Evolutionary conservation across 2,797 vertebrate species (phyloP).

Genomic region (Valencia hispanica): DNA sequence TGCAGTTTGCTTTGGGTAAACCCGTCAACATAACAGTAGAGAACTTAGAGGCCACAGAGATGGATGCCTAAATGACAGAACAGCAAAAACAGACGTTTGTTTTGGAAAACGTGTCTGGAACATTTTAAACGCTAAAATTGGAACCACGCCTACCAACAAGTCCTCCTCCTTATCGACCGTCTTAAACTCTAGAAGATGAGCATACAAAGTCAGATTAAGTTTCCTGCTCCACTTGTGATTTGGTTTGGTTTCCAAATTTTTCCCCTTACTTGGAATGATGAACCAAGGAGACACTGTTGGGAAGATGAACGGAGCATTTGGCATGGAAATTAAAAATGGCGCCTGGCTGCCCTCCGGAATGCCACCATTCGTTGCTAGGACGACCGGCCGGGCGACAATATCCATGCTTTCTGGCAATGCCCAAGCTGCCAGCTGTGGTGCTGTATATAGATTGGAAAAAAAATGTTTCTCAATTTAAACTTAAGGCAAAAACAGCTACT

Average conservation of each 20-base stretch:
- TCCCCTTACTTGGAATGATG: constrained; percentile 53
- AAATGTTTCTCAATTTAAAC: not conserved
- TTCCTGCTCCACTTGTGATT: not conserved
- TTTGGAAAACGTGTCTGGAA: not conserved
- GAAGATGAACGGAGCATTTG: constrained; percentile 40
- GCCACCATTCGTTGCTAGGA: accelerated
- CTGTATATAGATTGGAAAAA: constrained; percentile 14
- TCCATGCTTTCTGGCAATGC: constrained; percentile 9
- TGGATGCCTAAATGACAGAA: constrained; percentile 21
- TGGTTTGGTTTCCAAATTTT: no score
- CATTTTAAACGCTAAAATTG: not conserved
- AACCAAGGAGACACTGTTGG: constrained; percentile 52
- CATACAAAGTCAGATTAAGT: not conserved
- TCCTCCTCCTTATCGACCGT: not conserved
- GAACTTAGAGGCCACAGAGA: accelerated
- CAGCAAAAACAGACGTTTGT: not conserved
- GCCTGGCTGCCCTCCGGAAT: not conserved
- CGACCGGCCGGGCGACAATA: accelerated
- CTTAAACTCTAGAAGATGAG: constrained; percentile 27
- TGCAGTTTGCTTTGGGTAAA: constrained; percentile 78
- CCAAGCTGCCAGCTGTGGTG: not conserved
- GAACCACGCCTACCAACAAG: constrained; percentile 24
- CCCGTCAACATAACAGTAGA: constrained; percentile 81
- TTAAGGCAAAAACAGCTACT: not conserved
- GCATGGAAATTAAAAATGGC: constrained; percentile 54